Percentiles rank a stretch among this genome's conserved stretches.
Conservation (phyloP, 2,113 vertebrate genomes). For the Paraplagusia blochii region DNA sequence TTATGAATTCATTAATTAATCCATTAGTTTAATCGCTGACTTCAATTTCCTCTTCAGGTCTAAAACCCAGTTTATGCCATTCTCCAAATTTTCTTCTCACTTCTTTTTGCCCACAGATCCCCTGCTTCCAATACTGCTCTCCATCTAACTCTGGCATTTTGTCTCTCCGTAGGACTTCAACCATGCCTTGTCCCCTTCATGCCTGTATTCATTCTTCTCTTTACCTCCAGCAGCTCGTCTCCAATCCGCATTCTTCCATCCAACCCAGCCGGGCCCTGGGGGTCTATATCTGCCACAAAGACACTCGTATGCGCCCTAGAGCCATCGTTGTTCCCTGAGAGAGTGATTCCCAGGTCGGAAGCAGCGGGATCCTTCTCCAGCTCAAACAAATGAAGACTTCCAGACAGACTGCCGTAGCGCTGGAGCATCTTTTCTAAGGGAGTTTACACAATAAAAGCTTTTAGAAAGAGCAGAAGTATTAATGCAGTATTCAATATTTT, state of each 20-base stretch:
- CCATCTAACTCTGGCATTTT: slow-evolving; percentile 10
- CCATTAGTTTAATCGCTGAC: slow-evolving; percentile 1
- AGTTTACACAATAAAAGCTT: slow-evolving; percentile 27
- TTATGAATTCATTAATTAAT: too few relatives aligned
- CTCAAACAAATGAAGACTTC: slow-evolving; percentile 88
- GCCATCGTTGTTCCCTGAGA: slow-evolving; percentile 86
- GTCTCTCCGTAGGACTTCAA: slow-evolving; percentile 9
- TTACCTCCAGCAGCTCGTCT: slow-evolving; percentile 94
- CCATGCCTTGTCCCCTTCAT: not conserved
- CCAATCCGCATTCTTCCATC: slow-evolving; percentile 87
- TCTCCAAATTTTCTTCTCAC: slow-evolving; percentile 20
- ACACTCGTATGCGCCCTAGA: slow-evolving; percentile 88
- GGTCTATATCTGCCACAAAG: slow-evolving; percentile 86
- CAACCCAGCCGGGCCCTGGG: slow-evolving; percentile 86
- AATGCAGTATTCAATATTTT: slow-evolving; percentile 16
- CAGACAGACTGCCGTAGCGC: slow-evolving; percentile 86
- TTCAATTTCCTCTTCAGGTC: slow-evolving; percentile 17
- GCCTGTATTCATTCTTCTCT: slow-evolving; percentile 18
- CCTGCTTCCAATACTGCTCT: slow-evolving; percentile 20
- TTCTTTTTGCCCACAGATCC: slow-evolving; percentile 23
- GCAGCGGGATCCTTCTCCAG: slow-evolving; percentile 83
- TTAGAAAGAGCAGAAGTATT: slow-evolving; percentile 28
- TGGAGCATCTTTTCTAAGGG: slow-evolving; percentile 82
- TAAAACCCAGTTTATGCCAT: slow-evolving; percentile 21
- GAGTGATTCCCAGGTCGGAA: slow-evolving; percentile 85